phyloP scores from a whole-genome alignment of 2,113 vertebrate genomes.

The Lepus timidus region DNA sequence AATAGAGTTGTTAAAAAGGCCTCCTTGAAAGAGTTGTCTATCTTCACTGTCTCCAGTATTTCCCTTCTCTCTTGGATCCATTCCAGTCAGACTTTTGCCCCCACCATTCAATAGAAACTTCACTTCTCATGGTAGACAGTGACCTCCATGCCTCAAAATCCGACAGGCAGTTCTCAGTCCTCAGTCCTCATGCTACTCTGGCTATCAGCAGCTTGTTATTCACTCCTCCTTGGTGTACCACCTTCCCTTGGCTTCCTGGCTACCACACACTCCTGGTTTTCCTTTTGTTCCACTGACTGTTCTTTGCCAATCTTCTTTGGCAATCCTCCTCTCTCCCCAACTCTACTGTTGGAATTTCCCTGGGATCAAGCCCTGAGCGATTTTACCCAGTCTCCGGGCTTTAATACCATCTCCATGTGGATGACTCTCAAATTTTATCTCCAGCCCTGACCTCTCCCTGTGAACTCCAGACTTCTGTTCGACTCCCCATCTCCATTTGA shows the following conservation, averaged over 20 bases:
- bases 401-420: not conserved
- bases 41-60: not conserved
- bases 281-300: not conserved
- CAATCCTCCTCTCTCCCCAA: not conserved
- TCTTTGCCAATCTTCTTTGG: not conserved
- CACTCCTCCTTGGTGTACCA: not conserved
- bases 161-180: not conserved
- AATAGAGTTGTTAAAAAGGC: not conserved
- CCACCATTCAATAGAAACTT: not conserved
- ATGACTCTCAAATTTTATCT: not conserved
- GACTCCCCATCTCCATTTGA: not conserved
- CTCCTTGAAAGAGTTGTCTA: not conserved
- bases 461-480: not conserved
- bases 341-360: not conserved
- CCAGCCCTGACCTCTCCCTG: not conserved
- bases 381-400: not conserved
- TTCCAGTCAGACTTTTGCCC: not conserved
- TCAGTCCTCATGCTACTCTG: not conserved
- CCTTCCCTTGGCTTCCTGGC: not conserved
- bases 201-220: not conserved
- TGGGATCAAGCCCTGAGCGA: not conserved
- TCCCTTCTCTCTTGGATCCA: not conserved
- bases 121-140: not conserved
- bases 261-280: not conserved
- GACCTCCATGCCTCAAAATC: not conserved